Percentiles rank a stretch among this genome's conserved stretches.
phyloP scores from a whole-genome alignment of 2,888 invertebrate species.

The Osmoderma eremita region DNA sequence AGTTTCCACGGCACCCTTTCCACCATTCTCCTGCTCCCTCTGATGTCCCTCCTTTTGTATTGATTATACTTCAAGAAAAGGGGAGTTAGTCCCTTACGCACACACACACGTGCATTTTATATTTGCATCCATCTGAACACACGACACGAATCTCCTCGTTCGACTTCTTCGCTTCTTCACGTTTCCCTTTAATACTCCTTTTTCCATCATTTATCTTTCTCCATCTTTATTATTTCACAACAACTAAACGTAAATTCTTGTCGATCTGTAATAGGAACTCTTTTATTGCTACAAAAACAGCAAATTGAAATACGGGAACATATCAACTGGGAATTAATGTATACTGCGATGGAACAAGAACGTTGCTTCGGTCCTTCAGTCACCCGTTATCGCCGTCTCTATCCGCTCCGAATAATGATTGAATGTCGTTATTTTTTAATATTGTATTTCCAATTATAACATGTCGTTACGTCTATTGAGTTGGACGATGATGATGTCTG shows the following conservation, averaged over 20 bases:
- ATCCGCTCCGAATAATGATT: conserved; percentile 8
- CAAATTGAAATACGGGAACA: conserved; percentile 38
- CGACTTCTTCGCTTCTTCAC: conserved; percentile 6
- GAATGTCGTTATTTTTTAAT: conserved; percentile 34
- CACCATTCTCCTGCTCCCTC: conserved; percentile 23
- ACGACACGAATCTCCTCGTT: conserved; percentile 49
- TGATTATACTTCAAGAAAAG: conserved; percentile 56
- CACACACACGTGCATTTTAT: conserved; percentile 50
- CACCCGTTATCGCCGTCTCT: neutral
- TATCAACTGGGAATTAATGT: conserved; percentile 16
- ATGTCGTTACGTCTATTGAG: conserved; percentile 32
- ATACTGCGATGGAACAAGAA: conserved; percentile 3
- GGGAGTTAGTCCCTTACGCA: conserved; percentile 19
- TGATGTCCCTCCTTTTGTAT: conserved; percentile 47
- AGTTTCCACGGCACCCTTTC: conserved; percentile 21
- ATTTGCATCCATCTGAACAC: conserved; percentile 55
- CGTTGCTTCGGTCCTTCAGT: conserved; percentile 5
- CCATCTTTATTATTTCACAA: conserved; percentile 18
- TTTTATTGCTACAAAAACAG: conserved; percentile 41
- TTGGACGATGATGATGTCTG: conserved; percentile 7
- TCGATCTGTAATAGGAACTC: conserved; percentile 43
- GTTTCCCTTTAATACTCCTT: conserved; percentile 9
- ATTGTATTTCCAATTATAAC: conserved; percentile 39
- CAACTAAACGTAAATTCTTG: conserved; percentile 29
- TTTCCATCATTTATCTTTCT: conserved; percentile 18